Base-by-base conservation (phyloP, 2,888 invertebrate genomes). In the Melinopterus prodromus region DNA sequence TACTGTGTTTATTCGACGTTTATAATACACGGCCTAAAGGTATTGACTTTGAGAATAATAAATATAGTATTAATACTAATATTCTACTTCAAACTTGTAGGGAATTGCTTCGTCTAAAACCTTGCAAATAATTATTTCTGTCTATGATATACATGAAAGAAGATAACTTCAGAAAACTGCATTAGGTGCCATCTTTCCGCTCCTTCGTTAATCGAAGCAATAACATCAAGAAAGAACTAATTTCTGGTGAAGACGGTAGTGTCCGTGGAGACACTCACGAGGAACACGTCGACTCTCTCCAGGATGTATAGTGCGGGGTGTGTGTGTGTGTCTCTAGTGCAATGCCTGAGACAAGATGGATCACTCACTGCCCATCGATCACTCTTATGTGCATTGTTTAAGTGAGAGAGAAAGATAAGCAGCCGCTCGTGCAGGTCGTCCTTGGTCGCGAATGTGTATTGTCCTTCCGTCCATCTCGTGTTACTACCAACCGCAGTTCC, bases 311-410 rank as follows among this genome's bases (percentile, higher is more conserved):
- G 76, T 81, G 70, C 76, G 53, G 76, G 80, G 72, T n/a, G n/a
- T n/a, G 74, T 79, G 53, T 53, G 53, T 53, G 7, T 1, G 53
- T 53, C 9, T 9, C 9, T 53, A 53, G 53, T 53, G 53, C 53
- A 79, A 71, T 80, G 77, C 78, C 72, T 70, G 26, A 80, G 82
- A 82, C 80, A 82, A 82, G 82, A 82, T 82, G 82, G 82, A 82
- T 82, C 82, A 79, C 81, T 78, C 80, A 80, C 80, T 79, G 81
- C 77, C 81, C 81, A 82, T 82, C 82, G 80, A 82, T 82, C 82
- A 82, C 80, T 82, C 82, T 80, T 80, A 78, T 81, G 81, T 79
- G 81, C 82, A 82, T 82, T 82, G 82, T 82, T 82, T 82, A 81
- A 80, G 37, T 74, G 78, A 79, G 77, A 77, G 77, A 77, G 77